Conservation (phyloP, 2,797 vertebrate genomes). For the Intellagama lesueurii region DNA sequence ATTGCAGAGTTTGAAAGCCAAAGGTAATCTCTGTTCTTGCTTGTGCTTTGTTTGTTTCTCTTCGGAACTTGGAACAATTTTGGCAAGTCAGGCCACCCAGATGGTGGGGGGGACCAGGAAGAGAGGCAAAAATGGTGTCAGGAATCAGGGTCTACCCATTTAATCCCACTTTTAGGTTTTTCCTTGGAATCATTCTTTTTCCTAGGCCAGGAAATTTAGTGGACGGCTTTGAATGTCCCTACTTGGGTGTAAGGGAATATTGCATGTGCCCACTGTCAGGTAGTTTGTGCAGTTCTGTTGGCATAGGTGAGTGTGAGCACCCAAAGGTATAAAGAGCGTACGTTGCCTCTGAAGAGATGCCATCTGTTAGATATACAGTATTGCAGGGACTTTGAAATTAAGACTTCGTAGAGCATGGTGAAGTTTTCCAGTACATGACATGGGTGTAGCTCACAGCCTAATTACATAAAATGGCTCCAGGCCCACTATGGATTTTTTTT, state of each 20-base stretch:
- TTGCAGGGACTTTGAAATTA: constrained; percentile 15
- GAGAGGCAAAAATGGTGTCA: neutral
- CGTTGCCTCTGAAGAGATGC: neutral
- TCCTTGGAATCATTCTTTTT: neutral
- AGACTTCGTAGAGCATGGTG: neutral
- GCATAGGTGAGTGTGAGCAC: neutral
- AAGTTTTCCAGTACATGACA: too few species aligned
- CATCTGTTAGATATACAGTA: neutral
- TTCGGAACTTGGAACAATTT: neutral
- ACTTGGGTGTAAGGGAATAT: neutral
- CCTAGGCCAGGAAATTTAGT: neutral
- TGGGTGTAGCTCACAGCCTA: too few species aligned
- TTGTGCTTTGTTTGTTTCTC: neutral
- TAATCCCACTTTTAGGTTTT: neutral
- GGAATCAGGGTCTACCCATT: neutral
- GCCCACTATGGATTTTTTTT: too few species aligned
- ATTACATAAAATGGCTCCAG: too few species aligned
- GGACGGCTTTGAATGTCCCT: neutral
- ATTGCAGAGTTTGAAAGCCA: neutral
- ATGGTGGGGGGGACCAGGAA: neutral
- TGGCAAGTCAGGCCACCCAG: neutral
- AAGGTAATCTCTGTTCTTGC: neutral
- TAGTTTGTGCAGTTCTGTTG: neutral
- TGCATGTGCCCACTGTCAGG: neutral
- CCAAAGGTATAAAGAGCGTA: neutral